phyloP scores from a whole-genome alignment of 1,140 invertebrate species.

The Eumaeus atala region DNA sequence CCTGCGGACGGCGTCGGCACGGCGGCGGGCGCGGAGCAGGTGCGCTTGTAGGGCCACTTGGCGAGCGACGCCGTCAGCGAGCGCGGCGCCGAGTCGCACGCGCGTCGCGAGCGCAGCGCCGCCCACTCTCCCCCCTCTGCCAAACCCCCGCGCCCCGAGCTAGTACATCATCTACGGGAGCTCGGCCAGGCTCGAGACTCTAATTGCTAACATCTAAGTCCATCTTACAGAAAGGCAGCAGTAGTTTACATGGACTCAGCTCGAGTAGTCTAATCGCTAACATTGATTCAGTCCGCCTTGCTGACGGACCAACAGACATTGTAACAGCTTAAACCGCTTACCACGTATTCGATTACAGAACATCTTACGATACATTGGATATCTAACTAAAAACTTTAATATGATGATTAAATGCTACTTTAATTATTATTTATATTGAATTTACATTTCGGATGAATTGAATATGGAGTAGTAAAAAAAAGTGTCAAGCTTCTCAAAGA shows the following conservation, averaged over 20 bases:
- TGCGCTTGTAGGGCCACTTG: slow-evolving; percentile 96
- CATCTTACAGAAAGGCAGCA: too few relatives aligned
- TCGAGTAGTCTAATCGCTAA: not conserved
- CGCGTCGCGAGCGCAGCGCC: slow-evolving; percentile 81
- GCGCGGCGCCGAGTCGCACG: slow-evolving; percentile 90
- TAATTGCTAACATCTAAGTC: slow-evolving; percentile 80
- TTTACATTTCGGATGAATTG: too few relatives aligned
- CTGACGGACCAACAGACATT: too few relatives aligned
- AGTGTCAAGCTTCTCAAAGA: too few relatives aligned
- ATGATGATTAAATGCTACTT: too few relatives aligned
- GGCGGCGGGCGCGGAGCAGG: slow-evolving; percentile 91
- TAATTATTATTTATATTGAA: too few relatives aligned
- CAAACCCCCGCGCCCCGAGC: slow-evolving; percentile 17
- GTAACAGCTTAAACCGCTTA: too few relatives aligned
- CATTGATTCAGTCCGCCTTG: too few relatives aligned
- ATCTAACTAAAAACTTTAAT: too few relatives aligned
- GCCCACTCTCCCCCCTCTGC: slow-evolving; percentile 37
- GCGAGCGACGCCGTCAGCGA: slow-evolving; percentile 93
- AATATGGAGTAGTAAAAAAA: too few relatives aligned
- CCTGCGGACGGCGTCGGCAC: slow-evolving; percentile 83
- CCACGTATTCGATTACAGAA: too few relatives aligned
- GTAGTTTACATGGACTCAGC: not conserved
- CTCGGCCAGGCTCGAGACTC: slow-evolving; percentile 91
- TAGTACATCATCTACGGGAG: slow-evolving; percentile 90
- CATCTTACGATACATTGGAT: too few relatives aligned